Conservation (phyloP, 2,113 vertebrate genomes). For the Halcyon malimbica region DNA sequence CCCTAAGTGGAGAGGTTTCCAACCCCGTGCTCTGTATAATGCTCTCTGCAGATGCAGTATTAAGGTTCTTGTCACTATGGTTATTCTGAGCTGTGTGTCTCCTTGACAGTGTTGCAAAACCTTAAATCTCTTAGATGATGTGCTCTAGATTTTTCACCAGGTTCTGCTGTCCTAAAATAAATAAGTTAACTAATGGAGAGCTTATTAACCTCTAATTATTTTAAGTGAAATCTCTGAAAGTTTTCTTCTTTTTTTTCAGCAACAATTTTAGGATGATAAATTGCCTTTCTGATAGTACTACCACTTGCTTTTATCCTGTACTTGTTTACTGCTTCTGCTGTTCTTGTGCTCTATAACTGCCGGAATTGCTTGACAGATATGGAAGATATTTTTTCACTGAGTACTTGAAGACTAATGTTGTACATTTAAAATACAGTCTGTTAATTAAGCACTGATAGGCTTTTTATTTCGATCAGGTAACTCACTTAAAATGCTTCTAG, state of each 20-base stretch:
- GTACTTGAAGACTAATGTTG: neutral
- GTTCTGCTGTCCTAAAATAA: neutral
- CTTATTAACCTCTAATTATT: neutral
- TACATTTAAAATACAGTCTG: neutral
- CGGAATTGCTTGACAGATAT: neutral
- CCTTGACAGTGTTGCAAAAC: neutral
- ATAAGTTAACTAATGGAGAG: neutral
- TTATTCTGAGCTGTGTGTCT: neutral
- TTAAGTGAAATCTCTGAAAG: neutral
- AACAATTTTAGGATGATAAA: neutral
- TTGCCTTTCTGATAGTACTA: neutral
- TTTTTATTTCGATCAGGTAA: neutral
- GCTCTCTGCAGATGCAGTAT: neutral
- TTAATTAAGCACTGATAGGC: neutral
- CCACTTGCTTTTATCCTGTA: neutral
- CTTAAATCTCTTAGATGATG: neutral
- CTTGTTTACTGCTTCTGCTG: neutral
- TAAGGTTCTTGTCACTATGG: neutral
- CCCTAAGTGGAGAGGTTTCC: neutral
- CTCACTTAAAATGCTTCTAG: neutral
- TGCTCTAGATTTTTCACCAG: neutral
- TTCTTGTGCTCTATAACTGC: neutral
- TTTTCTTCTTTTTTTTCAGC: neutral
- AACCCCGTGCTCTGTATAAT: neutral
- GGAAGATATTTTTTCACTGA: neutral